These are phyloP conservation scores for Diorhabda sublineata DNA, from an alignment of 1,140 invertebrate species.

Conservation along the genomic window DNA sequence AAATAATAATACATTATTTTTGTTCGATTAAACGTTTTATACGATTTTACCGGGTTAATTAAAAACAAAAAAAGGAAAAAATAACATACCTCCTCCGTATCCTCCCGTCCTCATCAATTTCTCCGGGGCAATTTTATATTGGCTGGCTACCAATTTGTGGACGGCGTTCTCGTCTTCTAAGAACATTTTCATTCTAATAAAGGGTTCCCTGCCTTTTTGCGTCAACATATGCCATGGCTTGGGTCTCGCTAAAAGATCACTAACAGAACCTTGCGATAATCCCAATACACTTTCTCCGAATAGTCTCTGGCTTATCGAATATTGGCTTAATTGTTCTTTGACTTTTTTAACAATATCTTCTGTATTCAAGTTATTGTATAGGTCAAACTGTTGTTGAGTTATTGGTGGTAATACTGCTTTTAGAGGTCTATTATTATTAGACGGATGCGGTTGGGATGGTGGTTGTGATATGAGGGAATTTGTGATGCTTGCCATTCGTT, in stretches of 20 bases:
- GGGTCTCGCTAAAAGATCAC: conserved; percentile 87
- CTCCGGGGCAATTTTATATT: conserved; percentile 96
- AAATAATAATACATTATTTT: conserved; percentile 11
- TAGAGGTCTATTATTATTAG: conserved; percentile 77
- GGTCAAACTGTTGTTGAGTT: conserved; percentile 97
- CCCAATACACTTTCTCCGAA: conserved; percentile 98
- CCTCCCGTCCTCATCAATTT: conserved; percentile 92
- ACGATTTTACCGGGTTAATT: not conserved
- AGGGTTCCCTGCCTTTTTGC: conserved; percentile 93
- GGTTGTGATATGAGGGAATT: conserved; percentile 93
- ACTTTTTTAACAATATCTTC: conserved; percentile 97
- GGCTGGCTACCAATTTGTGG: conserved; percentile 91
- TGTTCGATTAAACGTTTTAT: not conserved
- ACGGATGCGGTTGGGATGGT: conserved; percentile 74
- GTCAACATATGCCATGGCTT: conserved; percentile 98
- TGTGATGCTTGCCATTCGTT: conserved; percentile 96
- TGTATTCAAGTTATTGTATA: conserved; percentile 97
- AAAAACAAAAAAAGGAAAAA: no score
- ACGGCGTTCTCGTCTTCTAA: conserved; percentile 95
- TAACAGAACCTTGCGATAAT: conserved; percentile 92
- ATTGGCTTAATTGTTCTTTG: conserved; percentile 96
- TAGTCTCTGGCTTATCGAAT: conserved; percentile 96
- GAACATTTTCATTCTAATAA: conserved; percentile 98
- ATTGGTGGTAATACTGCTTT: conserved; percentile 96
- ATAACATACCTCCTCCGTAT: conserved; percentile 65